phyloP scores from a whole-genome alignment of 1,140 invertebrate genomes.

The Drosophila watanabei region DNA sequence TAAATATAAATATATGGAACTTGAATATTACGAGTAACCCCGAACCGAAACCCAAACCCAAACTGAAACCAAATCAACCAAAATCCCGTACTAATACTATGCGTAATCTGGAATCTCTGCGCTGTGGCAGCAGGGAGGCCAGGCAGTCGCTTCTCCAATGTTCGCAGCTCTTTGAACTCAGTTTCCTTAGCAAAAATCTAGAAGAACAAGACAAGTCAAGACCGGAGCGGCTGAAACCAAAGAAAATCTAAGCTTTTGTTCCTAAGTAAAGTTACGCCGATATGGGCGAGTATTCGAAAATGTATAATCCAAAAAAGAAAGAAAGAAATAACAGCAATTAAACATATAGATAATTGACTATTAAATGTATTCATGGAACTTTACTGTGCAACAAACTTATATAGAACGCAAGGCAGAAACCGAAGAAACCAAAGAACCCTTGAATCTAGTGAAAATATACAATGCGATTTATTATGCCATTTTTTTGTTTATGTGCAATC shows the following conservation, averaged over 20 bases:
- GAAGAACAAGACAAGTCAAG: slow-evolving; percentile 17
- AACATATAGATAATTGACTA: slow-evolving; percentile 34
- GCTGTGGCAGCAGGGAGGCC: slow-evolving; percentile 44
- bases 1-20: slow-evolving; percentile 58
- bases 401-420: slow-evolving; percentile 13
- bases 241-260: slow-evolving; percentile 75
- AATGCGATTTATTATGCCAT: slow-evolving; percentile 28
- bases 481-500: slow-evolving; percentile 37
- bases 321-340: slow-evolving; percentile 26
- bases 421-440: slow-evolving; percentile 13
- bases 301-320: slow-evolving; percentile 73
- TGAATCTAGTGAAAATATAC: slow-evolving; percentile 52
- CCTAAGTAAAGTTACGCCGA: slow-evolving; percentile 64
- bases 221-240: slow-evolving; percentile 46
- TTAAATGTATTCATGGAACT: slow-evolving; percentile 46
- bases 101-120: slow-evolving; percentile 43
- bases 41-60: slow-evolving; percentile 26
- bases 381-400: slow-evolving; percentile 39
- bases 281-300: slow-evolving; percentile 63
- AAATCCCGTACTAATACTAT: slow-evolving; percentile 47
- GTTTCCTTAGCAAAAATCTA: slow-evolving; percentile 66
- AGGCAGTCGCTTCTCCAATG: slow-evolving; percentile 65
- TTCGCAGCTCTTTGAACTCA: slow-evolving; percentile 80
- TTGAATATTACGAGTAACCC: slow-evolving; percentile 57
- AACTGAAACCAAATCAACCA: slow-evolving; percentile 32